phyloP scores from a whole-genome alignment of 2,888 invertebrate genomes.

The Marronus borbonicus region DNA sequence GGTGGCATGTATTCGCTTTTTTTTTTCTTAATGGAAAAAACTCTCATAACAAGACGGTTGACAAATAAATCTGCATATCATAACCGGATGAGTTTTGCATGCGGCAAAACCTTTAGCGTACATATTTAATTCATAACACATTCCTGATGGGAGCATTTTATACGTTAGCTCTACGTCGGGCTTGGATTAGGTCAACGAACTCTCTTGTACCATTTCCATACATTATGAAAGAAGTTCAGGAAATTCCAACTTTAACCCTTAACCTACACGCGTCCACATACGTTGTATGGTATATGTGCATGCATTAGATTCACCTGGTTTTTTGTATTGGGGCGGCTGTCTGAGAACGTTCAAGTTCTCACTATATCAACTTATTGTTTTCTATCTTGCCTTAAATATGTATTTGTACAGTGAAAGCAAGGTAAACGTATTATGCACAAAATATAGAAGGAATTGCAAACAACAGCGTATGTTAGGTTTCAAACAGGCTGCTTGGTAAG shows the following conservation, averaged over 20 bases:
- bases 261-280: background rate
- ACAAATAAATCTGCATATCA: background rate
- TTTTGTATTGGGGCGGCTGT: too few relatives aligned
- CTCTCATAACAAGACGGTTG: too few relatives aligned
- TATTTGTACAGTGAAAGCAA: too few relatives aligned
- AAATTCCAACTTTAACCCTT: constrained; percentile 40
- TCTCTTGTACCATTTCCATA: constrained; percentile 27
- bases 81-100: constrained; percentile 13
- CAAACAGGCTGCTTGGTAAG: too few relatives aligned
- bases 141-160: background rate
- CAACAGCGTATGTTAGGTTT: too few relatives aligned
- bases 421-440: too few relatives aligned
- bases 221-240: constrained; percentile 8
- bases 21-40: too few relatives aligned
- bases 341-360: too few relatives aligned
- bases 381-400: too few relatives aligned
- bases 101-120: constrained; percentile 19
- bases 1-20: too few relatives aligned
- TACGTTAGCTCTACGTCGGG: constrained; percentile 3
- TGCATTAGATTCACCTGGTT: background rate
- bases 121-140: background rate
- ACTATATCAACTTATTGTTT: too few relatives aligned
- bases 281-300: background rate
- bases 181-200: constrained; percentile 29
- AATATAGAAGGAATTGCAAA: too few relatives aligned